Evolutionary conservation across 2,888 invertebrate species (phyloP).

Genomic region (Lamproptera curius): DNA sequence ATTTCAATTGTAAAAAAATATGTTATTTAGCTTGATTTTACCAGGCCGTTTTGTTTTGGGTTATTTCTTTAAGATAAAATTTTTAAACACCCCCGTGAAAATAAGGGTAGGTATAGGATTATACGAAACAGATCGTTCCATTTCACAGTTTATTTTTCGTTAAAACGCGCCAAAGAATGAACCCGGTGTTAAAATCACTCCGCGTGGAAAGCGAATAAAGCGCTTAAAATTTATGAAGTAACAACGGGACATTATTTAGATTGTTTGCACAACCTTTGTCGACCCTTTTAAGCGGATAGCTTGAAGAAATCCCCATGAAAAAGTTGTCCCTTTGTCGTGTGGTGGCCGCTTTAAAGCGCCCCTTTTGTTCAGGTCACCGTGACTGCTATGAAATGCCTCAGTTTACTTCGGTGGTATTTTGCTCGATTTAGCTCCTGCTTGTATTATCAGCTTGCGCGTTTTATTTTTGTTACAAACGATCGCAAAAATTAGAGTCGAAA

Average conservation of each 20-base stretch:
- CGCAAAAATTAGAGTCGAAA: no score
- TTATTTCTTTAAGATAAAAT: no score
- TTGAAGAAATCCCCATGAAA: slow-evolving; percentile 16
- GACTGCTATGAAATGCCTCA: slow-evolving; percentile 6
- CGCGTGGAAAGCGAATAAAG: slow-evolving; percentile 15
- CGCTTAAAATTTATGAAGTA: slow-evolving; percentile 21
- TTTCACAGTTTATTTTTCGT: neutral
- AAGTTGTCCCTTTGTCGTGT: slow-evolving; percentile 10
- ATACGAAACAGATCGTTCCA: neutral
- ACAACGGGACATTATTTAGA: slow-evolving; percentile 18
- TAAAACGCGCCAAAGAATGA: no score
- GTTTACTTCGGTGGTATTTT: slow-evolving; percentile 6
- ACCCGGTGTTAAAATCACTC: slow-evolving; percentile 7
- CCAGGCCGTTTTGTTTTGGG: no score
- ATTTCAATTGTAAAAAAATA: no score
- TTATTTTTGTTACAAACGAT: no score
- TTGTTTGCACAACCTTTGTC: slow-evolving; percentile 20
- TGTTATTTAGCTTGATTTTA: no score
- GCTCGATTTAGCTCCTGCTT: no score
- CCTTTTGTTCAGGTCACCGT: slow-evolving; percentile 16
- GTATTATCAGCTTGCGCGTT: no score
- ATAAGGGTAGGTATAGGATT: no score
- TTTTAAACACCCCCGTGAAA: no score
- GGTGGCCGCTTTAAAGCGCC: slow-evolving; percentile 12
- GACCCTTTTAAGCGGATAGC: slow-evolving; percentile 18